These are phyloP conservation scores for Chloroceryle aenea DNA, from an alignment of 2,113 vertebrate genomes.

Conservation along the genomic window DNA sequence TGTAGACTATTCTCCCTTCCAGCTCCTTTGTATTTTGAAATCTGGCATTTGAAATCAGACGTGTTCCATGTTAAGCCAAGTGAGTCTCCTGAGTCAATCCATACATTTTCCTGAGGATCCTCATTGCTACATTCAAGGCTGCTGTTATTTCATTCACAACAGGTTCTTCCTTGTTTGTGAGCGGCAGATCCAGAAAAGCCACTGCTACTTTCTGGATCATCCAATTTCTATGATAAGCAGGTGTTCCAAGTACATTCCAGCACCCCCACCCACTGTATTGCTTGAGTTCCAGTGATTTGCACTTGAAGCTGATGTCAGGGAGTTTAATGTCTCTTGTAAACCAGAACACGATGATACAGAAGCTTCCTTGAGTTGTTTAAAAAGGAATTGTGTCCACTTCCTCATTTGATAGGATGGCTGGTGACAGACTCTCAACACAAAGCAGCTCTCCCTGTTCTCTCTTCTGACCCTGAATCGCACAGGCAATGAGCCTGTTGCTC, in stretches of 20 bases:
- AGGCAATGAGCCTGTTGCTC: background rate
- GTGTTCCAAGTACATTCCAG: background rate
- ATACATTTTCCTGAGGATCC: background rate
- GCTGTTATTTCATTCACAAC: background rate
- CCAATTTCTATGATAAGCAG: background rate
- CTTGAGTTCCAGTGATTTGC: background rate
- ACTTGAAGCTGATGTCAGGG: background rate
- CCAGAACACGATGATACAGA: background rate
- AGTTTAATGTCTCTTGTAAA: background rate
- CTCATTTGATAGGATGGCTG: background rate
- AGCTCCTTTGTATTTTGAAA: background rate
- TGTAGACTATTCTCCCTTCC: background rate
- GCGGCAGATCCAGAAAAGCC: background rate
- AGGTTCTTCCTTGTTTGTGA: background rate
- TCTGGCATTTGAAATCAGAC: background rate
- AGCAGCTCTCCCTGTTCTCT: background rate
- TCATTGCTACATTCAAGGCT: background rate
- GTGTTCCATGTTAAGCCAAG: background rate
- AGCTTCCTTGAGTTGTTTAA: background rate
- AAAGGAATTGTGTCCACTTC: background rate
- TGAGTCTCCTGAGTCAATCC: background rate
- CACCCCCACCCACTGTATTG: rapidly evolving
- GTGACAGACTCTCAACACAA: background rate
- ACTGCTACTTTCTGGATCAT: background rate
- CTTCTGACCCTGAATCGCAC: background rate